Evolutionary conservation across 2,113 vertebrate species (phyloP).

Genomic region (Oreotrochilus melanogaster): DNA sequence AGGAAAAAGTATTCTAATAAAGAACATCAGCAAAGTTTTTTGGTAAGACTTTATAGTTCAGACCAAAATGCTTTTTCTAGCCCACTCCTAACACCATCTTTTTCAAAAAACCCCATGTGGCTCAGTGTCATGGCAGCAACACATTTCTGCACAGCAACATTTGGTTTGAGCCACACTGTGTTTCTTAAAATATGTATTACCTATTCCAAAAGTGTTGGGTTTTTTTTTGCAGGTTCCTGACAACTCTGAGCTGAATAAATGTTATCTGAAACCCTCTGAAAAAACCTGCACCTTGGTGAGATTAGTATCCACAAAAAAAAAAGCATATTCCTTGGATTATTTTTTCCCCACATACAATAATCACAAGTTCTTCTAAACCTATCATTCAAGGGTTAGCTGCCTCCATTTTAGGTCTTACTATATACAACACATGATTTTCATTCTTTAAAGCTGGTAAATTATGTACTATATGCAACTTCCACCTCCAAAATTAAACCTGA

Average conservation of each 20-base stretch:
- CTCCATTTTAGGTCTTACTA: background rate
- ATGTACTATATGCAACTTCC: background rate
- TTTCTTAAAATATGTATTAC: background rate
- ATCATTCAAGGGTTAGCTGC: background rate
- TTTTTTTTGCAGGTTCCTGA: background rate
- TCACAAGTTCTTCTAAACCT: background rate
- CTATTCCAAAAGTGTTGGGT: background rate
- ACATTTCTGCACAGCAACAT: background rate
- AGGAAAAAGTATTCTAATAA: background rate
- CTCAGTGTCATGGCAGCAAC: background rate
- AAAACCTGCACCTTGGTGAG: background rate
- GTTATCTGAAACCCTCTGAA: background rate
- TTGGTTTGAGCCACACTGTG: background rate
- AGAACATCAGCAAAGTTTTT: background rate
- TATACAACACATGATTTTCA: background rate
- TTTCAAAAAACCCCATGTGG: background rate
- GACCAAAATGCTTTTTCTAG: background rate
- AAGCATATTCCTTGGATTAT: background rate
- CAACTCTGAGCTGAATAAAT: slow-evolving; percentile 6
- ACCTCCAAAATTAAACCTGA: background rate
- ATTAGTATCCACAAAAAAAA: background rate
- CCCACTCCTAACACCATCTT: background rate
- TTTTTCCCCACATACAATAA: background rate
- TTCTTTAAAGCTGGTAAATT: background rate
- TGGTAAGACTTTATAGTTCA: background rate